A percentile compares a stretch with the other conserved stretches of the same genome.
phyloP scores from a whole-genome alignment of 2,113 vertebrate species.

The Pterocles burchelli region DNA sequence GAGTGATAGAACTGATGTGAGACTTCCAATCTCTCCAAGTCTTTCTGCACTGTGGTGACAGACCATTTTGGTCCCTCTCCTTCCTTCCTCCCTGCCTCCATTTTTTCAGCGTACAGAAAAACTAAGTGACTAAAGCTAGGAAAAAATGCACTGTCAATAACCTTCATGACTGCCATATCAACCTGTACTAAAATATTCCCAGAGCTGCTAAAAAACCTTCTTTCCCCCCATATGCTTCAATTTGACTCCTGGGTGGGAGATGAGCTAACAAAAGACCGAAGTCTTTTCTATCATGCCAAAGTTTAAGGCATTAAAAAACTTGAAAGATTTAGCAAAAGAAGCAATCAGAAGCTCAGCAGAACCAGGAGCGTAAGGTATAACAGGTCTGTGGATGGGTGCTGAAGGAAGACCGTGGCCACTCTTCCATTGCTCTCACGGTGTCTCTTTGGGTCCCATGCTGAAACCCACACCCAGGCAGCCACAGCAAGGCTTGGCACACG shows the following conservation, averaged over 20 bases:
- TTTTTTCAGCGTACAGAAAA: not conserved
- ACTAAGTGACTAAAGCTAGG: not conserved
- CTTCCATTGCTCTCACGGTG: not conserved
- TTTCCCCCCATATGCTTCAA: not conserved
- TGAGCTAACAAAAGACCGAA: not conserved
- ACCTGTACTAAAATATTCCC: not conserved
- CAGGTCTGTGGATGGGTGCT: not conserved
- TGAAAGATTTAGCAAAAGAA: not conserved
- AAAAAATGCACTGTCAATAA: not conserved
- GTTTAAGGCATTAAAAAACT: not conserved
- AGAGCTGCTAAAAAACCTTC: not conserved
- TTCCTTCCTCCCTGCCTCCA: not conserved
- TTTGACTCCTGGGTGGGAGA: not conserved
- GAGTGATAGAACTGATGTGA: not conserved
- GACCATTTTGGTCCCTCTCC: not conserved
- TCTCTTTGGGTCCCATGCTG: not conserved
- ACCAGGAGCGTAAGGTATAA: not conserved
- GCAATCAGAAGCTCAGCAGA: not conserved
- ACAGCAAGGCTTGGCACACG: not conserved
- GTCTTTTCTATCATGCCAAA: not conserved
- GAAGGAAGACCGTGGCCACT: not conserved
- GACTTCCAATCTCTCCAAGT: not conserved
- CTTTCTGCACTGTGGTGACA: not conserved
- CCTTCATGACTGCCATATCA: fast-evolving
- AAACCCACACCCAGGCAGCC: not conserved